phyloP scores from a whole-genome alignment of 2,888 invertebrate genomes.

The Linnaemya vulpina region DNA sequence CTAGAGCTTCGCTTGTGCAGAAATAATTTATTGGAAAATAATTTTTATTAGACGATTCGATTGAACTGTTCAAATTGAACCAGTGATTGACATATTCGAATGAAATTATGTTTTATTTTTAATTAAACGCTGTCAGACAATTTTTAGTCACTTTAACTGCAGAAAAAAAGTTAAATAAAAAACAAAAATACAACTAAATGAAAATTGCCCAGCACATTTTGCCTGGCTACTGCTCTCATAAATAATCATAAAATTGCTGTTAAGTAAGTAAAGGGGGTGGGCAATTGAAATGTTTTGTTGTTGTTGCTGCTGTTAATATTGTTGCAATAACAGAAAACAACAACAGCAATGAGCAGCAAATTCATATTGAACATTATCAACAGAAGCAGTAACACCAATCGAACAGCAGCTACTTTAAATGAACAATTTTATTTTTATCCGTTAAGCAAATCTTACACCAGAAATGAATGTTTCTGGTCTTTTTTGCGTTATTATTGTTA shows the following conservation, averaged over 20 bases:
- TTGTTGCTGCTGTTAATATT: constrained; percentile 36
- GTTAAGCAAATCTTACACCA: constrained; percentile 79
- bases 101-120: constrained; percentile 4
- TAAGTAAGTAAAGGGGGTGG: constrained; percentile 65
- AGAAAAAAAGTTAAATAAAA: not conserved
- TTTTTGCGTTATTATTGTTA: constrained; percentile 72
- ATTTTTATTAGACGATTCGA: constrained; percentile 7
- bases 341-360: constrained; percentile 20
- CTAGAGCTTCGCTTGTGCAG: too few relatives aligned
- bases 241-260: constrained; percentile 70
- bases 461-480: constrained; percentile 78
- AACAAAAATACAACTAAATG: not conserved
- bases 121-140: constrained; percentile 31
- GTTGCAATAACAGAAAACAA: constrained; percentile 15
- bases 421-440: constrained; percentile 82
- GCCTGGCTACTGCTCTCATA: constrained; percentile 66
- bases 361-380: constrained; percentile 73
- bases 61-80: constrained; percentile 3
- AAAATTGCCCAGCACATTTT: constrained; percentile 11
- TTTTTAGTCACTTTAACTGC: constrained; percentile 11
- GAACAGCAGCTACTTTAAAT: constrained; percentile 76
- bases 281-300: constrained; percentile 58
- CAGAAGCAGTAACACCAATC: constrained; percentile 80
- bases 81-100: constrained; percentile 43
- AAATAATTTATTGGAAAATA: not conserved